A percentile compares a stretch with the other conserved stretches of the same genome.
Evolutionary conservation across 2,888 invertebrate genomes (phyloP).

Genomic region (Strigamia crassipes): DNA sequence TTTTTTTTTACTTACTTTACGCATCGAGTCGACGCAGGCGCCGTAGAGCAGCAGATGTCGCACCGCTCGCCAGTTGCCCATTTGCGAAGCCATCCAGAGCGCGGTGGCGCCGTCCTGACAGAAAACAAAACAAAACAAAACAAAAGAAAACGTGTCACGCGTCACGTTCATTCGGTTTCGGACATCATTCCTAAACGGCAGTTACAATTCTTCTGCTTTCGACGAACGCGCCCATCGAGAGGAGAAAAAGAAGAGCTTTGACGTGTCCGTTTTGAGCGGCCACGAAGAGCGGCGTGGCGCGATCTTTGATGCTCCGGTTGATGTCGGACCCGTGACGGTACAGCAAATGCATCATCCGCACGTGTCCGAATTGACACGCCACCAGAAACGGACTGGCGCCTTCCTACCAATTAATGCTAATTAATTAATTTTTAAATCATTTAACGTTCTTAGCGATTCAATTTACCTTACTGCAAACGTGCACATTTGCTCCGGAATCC

Average conservation of each 20-base stretch:
- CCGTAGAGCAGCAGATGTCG: slow-evolving; percentile 76
- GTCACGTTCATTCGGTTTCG: no score
- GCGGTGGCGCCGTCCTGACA: slow-evolving; percentile 68
- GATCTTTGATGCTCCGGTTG: slow-evolving; percentile 77
- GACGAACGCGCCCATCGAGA: slow-evolving; percentile 73
- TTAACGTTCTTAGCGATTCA: no score
- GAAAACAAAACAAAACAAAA: no score
- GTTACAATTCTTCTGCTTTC: slow-evolving; percentile 63
- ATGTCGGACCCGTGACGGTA: slow-evolving; percentile 73
- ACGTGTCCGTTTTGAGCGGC: slow-evolving; percentile 93
- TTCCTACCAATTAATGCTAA: no score
- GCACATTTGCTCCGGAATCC: slow-evolving; percentile 67
- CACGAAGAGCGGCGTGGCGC: slow-evolving; percentile 83
- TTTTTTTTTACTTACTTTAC: no score
- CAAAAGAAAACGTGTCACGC: no score
- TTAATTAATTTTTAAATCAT: no score
- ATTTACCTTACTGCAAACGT: slow-evolving; percentile 60
- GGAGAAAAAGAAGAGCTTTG: slow-evolving; percentile 73
- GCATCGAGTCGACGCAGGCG: slow-evolving; percentile 76
- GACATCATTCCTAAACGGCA: no score
- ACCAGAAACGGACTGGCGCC: slow-evolving; percentile 90
- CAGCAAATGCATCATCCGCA: slow-evolving; percentile 74
- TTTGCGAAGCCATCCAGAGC: slow-evolving; percentile 93
- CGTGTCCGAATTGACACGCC: slow-evolving; percentile 91
- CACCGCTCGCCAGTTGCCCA: slow-evolving; percentile 85